Percentiles rank a stretch among this genome's conserved stretches.
phyloP scores from a whole-genome alignment of 2,113 vertebrate species.

The Coptodon bakossiorum region DNA sequence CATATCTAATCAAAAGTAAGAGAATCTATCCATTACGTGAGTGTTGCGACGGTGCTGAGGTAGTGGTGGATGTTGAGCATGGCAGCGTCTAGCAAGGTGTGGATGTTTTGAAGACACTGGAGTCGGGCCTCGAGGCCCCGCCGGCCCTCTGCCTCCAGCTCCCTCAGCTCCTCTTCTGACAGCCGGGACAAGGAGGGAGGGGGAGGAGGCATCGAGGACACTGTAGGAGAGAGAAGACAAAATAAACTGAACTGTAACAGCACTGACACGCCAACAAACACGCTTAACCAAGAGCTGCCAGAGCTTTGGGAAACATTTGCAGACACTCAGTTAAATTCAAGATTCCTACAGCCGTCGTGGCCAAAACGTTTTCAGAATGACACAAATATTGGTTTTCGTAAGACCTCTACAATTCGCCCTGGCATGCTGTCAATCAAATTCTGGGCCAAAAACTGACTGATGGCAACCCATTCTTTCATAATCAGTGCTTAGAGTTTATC shows the following conservation, averaged over 20 bases:
- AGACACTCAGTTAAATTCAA: background rate
- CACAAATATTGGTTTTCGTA: background rate
- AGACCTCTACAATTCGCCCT: background rate
- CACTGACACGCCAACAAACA: background rate
- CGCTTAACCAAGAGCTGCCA: background rate
- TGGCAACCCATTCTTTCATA: background rate
- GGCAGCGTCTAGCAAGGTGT: conserved; percentile 89
- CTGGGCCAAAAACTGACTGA: too few relatives aligned
- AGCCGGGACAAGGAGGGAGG: conserved; percentile 84
- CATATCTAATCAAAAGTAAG: background rate
- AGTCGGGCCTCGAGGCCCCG: conserved; percentile 87
- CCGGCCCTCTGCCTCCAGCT: conserved; percentile 87
- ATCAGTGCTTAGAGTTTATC: background rate
- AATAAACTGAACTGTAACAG: background rate
- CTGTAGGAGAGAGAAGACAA: conserved; percentile 43
- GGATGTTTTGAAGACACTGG: conserved; percentile 93
- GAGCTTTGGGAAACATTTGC: background rate
- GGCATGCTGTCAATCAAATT: background rate
- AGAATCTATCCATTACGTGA: conserved; percentile 66
- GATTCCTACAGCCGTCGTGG: background rate
- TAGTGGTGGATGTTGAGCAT: conserved; percentile 98
- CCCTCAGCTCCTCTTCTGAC: conserved; percentile 84
- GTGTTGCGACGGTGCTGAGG: conserved; percentile 81
- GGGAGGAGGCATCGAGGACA: conserved; percentile 88
- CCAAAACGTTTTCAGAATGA: background rate